Base-by-base conservation (phyloP, 2,113 vertebrate species). In the Zeus faber region DNA sequence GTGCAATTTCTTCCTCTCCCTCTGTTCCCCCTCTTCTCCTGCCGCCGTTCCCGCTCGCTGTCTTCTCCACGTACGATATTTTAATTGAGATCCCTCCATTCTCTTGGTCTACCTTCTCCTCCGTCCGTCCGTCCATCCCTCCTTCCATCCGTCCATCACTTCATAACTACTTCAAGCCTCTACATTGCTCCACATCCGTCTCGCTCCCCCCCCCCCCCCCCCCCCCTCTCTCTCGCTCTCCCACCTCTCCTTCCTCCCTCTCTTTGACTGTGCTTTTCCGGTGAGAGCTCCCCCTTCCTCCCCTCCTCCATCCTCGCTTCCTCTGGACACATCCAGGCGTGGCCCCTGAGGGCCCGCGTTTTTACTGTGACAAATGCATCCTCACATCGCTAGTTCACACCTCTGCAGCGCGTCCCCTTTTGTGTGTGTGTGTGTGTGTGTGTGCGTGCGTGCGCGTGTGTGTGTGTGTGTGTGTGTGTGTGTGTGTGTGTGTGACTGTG, bases 321-420 rank as follows among this genome's bases (percentile, higher is more conserved):
- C 33, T n/a, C 33, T 37, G 49, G 77, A 88, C 76, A 82, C 80
- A 82, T 80, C 84, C 79, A 76, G 85, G 87, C 84, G 65, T 76
- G 72, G 87, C 85, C 85, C 27, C 49, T n/a, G 5, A 75, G 78
- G 67, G 87, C 85, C 82, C 21, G 46, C 14, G 16, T 86, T 81
- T 75, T 82, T 72, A 67, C 60, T 70, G 79, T 92, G 91, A 93
- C 89, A 90, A 91, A 93, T 91, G 88, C 84, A 80, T 81, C 70
- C 49, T 68, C 67, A 22, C 40, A 26, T 2, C 39, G 48, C 27
- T 74, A 9, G 61, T 73, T 64, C 41, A 18, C 37, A 40, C 17
- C 40, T 40, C 41, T 31, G 45, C 27, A 45, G 48, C 74, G 62
- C 20, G 49, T 26, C 17, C 46, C 4, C 31, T 43, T 54, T 22